Percentiles rank a stretch among this genome's conserved stretches.
phyloP scores from a whole-genome alignment of 2,888 invertebrate species.

The Nezara viridula region DNA sequence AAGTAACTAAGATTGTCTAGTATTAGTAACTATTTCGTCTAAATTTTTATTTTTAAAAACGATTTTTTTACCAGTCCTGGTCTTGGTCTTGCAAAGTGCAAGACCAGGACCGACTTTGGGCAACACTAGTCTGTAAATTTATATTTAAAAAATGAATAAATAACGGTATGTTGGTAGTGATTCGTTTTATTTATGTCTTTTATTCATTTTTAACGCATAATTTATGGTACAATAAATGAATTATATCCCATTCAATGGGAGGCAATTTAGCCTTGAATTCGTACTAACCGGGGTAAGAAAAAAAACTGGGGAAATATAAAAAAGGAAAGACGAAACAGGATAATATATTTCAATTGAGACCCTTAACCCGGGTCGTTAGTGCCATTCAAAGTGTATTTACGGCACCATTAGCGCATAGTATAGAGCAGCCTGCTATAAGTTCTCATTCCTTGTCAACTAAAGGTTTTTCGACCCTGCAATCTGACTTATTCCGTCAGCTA shows the following conservation, averaged over 20 bases:
- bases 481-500: slow-evolving; percentile 37
- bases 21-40: too few relatives aligned
- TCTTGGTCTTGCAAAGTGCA: too few relatives aligned
- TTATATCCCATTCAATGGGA: not conserved
- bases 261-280: not conserved
- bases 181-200: too few relatives aligned
- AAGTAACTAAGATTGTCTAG: too few relatives aligned
- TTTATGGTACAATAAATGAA: not conserved
- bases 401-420: slow-evolving; percentile 1
- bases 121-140: too few relatives aligned
- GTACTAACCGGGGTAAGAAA: not conserved
- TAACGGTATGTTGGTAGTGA: too few relatives aligned
- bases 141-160: too few relatives aligned
- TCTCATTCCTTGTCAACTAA: slow-evolving; percentile 31
- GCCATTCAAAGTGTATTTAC: slow-evolving; percentile 46
- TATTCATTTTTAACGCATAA: not conserved
- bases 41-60: too few relatives aligned
- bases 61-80: too few relatives aligned
- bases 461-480: slow-evolving; percentile 17
- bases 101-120: too few relatives aligned
- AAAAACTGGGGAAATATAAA: not conserved
- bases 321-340: not conserved
- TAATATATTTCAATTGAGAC: slow-evolving; percentile 35
- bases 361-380: slow-evolving; percentile 26
- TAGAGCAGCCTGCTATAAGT: not conserved